Evolutionary conservation across 2,888 invertebrate genomes (phyloP).

Genomic region (Ceraclea dissimilis): DNA sequence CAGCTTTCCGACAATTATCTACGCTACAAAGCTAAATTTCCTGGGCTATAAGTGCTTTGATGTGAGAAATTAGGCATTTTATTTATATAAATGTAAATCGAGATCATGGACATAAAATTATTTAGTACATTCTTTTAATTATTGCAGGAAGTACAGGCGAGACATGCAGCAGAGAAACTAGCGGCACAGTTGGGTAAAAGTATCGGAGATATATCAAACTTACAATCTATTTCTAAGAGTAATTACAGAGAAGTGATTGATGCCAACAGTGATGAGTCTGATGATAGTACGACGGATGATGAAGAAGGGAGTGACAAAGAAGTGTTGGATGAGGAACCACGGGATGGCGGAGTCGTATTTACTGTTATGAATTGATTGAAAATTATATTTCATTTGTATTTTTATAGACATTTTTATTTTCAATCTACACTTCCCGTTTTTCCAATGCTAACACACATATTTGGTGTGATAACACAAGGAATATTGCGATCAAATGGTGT

Average conservation of each 20-base stretch:
- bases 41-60: too few species aligned
- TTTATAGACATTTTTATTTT: constrained; percentile 3
- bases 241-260: constrained; percentile 37
- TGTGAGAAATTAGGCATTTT: too few species aligned
- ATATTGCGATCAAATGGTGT: too few species aligned
- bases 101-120: too few species aligned
- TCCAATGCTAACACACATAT: too few species aligned
- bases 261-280: constrained; percentile 33
- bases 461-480: too few species aligned
- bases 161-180: constrained; percentile 51
- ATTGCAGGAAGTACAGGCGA: constrained; percentile 43
- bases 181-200: constrained; percentile 37
- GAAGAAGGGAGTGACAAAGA: constrained; percentile 49
- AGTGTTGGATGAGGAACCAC: constrained; percentile 48
- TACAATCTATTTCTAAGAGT: constrained; percentile 35
- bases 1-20: too few species aligned
- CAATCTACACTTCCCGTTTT: not conserved
- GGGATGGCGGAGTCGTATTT: constrained; percentile 48
- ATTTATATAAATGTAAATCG: too few species aligned
- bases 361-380: constrained; percentile 40
- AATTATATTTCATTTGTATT: not conserved
- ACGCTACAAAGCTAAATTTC: too few species aligned
- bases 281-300: constrained; percentile 29
- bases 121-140: too few species aligned
- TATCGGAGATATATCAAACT: constrained; percentile 34